Evolutionary conservation across 2,888 invertebrate genomes (phyloP), one percentile per base, ranked within the genome.

Genomic region (Prosapia bicincta): DNA sequence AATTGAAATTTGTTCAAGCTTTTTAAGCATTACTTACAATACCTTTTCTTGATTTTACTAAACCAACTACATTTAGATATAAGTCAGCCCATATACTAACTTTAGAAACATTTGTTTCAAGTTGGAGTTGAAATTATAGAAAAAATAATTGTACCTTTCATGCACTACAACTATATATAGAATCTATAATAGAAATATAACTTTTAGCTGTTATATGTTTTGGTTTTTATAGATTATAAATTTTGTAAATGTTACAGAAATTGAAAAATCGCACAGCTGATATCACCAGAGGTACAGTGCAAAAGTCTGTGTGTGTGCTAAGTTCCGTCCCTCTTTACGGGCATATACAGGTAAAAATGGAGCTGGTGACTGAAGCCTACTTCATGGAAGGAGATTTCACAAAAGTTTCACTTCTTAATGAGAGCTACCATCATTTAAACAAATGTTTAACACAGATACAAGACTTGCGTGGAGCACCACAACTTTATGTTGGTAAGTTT

Each of bases 261-360:
- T 88, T 99, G 54, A 91, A 94, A 83, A 95, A 95, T 83, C 93
- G 93, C 81, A 96, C 97, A 1, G 94, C 96, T 2, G 98, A 99
- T 83, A 96, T 99, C 83, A 99, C 99, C 0, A 89, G 99, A 81
- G 97, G 96, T 82, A 97, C 98, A 3, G 98, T 99, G 20, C 99
- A 99, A 86, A 99, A 99, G 85, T 96, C 97, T 82, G 98, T 99
- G 0, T 98, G 98, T 87, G 96, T 99, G 23, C 87, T 99, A 76
- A 96, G 97, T 82, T 90, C 90, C 76, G 88, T 93, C 79, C 99
- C 99, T 3, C 88, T 99, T 13, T 99, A 95, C 87, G 99, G 99
- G 0, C 92, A 97, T 75, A 92, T 97, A 77, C 96, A 97, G 84
- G 94, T 88, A 6, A 99, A 99, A 87, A 91, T 99, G 88, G 93